Base-by-base conservation (phyloP, 2,113 vertebrate genomes). In the Otis tarda region DNA sequence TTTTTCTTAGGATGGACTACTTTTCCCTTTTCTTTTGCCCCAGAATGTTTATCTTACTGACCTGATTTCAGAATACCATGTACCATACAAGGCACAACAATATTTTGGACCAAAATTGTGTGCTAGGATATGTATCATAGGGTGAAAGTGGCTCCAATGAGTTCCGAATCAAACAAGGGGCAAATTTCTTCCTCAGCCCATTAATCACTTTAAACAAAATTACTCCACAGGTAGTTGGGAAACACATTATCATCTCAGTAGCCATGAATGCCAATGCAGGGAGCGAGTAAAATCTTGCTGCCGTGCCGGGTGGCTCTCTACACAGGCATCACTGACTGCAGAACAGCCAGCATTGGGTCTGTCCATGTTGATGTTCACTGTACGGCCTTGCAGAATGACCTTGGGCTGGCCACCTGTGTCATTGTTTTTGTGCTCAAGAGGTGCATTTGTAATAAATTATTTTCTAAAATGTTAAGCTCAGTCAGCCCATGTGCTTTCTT, bases 1-100 rank as follows among this genome's bases (percentile, higher is more conserved):
- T 61, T 89, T 74, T 63, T 70, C 61, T 89, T 75, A 91, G 65
- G 45, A 90, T 88, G 59, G 65, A 50, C 49, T 93, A 14, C 37
- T 88, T 73, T 82, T 78, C 31, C 28, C 24, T 81, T 68, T 12
- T 69, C 49, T 90, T 82, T 87, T 73, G 43, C 47, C 50, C 28
- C 27, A 73, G 73, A 71, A 78, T 45, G 12, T 24, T 47, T 74
- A 24, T 71, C 24, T 76, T 92, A 55, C 49, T 93, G 69, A 75
- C 64, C 39, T 79, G 22, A n/a, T 93, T 92, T 93, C 69, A 64
- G 53, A 92, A 25, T 45, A 50, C 20, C 21, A 84, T 73, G 18
- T 45, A 28, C 61, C 25, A 3, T 71, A 25, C 37, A 28, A 84
- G 33, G 45, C 28, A 61, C 56, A 65, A 5, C 3, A n/a, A 20